Percentiles rank a stretch among this genome's conserved stretches.
These are phyloP conservation scores for Alca torda DNA, from an alignment of 2,797 vertebrate species.

Conservation along the genomic window DNA sequence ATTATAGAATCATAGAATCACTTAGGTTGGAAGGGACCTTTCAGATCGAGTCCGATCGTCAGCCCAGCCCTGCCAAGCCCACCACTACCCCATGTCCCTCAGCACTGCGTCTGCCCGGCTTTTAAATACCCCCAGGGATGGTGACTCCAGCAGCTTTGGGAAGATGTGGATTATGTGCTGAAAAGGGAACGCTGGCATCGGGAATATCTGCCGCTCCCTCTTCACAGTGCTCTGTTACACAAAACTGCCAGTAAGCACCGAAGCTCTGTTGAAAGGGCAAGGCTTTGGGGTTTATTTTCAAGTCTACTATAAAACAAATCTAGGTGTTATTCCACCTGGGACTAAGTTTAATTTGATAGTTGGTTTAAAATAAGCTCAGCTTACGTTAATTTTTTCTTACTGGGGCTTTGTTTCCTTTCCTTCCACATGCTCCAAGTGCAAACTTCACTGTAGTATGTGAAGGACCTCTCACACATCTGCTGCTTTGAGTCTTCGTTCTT, in stretches of 20 bases:
- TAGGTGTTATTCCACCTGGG: fast-evolving
- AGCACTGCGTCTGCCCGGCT: too few relatives aligned
- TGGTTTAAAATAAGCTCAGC: not conserved
- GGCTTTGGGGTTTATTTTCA: not conserved
- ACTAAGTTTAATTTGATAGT: not conserved
- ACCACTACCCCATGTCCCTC: too few relatives aligned
- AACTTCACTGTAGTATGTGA: not conserved
- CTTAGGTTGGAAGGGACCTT: too few relatives aligned
- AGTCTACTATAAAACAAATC: not conserved
- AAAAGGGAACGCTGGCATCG: not conserved
- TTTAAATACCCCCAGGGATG: too few relatives aligned
- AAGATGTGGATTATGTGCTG: not conserved
- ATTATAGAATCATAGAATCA: too few relatives aligned
- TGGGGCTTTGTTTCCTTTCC: not conserved
- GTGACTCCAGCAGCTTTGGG: not conserved
- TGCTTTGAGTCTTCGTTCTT: not conserved
- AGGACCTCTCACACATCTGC: fast-evolving
- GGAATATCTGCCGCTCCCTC: not conserved
- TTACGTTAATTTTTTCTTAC: not conserved
- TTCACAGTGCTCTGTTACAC: not conserved
- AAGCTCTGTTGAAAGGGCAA: not conserved
- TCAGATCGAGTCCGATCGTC: too few relatives aligned
- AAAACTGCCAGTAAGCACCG: not conserved
- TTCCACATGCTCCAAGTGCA: fast-evolving
- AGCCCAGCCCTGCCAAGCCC: too few relatives aligned